Evolutionary conservation across 1,140 invertebrate genomes (phyloP), one percentile per base, ranked within the genome.

Genomic region (Ceratina japonica): DNA sequence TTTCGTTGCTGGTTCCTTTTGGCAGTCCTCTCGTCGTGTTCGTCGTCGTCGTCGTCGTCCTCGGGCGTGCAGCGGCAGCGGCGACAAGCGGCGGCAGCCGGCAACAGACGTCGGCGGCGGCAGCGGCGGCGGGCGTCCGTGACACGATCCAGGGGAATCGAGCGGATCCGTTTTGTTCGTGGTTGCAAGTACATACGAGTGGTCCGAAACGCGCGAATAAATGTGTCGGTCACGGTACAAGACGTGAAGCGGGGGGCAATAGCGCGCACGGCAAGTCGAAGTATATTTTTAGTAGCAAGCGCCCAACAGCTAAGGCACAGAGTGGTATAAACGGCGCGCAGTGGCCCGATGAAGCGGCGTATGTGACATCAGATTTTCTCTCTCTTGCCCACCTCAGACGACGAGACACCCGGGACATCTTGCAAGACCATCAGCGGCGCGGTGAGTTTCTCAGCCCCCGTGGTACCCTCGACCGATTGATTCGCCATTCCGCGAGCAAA

Each of bases 231-330:
- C 89, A 82, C 87, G 89, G 80, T 89, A 90, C 83, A 89, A 90
- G 88, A 90, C 86, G 89, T 87, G 82, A 85, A 86, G 84, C 83
- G 84, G 83, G 77, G 84, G n/a, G n/a, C n/a, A n/a, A n/a, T n/a
- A n/a, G 80, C 74, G 80, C 74, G 72, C 74, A 81, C 75, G 82
- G 80, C 87, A 86, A 87, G 87, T 83, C 79, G n/a, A n/a, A 85
- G 86, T 89, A 89, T 91, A 91, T 91, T 90, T 90, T 90, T 90
- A 90, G 90, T 90, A 88, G 81, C 82, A 84, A 82, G 86, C 84
- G 87, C 83, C 63, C 80, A 86, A 77, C 80, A 82, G 75, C 79
- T 79, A 81, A 70, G 66, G 80, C 83, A 44, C 37, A 71, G 84
- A 86, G 84, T 86, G 80, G 84, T 85, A 86, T 86, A 86, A 86